phyloP scores from a whole-genome alignment of 2,113 vertebrate genomes.

The Coracopsis vasa region DNA sequence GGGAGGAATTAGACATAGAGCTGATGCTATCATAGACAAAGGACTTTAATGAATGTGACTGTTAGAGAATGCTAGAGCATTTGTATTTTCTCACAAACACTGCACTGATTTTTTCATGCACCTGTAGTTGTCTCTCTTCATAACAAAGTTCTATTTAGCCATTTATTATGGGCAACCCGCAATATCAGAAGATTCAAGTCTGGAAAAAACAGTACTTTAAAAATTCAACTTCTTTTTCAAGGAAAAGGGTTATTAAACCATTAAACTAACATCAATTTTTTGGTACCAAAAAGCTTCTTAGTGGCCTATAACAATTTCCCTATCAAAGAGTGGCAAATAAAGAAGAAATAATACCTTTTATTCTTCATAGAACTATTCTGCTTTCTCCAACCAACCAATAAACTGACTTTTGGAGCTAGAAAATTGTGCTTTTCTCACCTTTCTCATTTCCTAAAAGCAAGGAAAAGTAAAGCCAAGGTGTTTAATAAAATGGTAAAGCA shows the following conservation, averaged over 20 bases:
- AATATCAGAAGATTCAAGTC: background rate
- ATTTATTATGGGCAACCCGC: background rate
- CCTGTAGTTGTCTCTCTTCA: background rate
- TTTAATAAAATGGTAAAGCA: background rate
- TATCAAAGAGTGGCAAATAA: background rate
- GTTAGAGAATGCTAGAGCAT: background rate
- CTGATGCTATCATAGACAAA: conserved; percentile 11
- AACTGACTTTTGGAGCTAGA: background rate
- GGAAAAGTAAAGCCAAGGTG: background rate
- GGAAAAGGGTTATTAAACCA: background rate
- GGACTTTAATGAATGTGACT: conserved; percentile 6
- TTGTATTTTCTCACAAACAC: background rate
- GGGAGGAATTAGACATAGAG: background rate
- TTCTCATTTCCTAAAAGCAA: background rate
- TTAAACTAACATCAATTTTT: background rate
- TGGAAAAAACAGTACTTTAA: background rate
- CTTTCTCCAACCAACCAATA: background rate
- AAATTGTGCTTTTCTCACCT: background rate
- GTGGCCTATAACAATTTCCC: background rate
- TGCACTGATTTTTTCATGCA: background rate
- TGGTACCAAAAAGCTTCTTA: background rate
- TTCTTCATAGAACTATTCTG: background rate
- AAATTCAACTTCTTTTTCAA: background rate
- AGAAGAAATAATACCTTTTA: fast-evolving
- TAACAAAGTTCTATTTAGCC: background rate